A percentile compares a stretch with the other conserved stretches of the same genome.
phyloP scores from a whole-genome alignment of 2,888 invertebrate species.

The Cremastobaeus sp. region DNA sequence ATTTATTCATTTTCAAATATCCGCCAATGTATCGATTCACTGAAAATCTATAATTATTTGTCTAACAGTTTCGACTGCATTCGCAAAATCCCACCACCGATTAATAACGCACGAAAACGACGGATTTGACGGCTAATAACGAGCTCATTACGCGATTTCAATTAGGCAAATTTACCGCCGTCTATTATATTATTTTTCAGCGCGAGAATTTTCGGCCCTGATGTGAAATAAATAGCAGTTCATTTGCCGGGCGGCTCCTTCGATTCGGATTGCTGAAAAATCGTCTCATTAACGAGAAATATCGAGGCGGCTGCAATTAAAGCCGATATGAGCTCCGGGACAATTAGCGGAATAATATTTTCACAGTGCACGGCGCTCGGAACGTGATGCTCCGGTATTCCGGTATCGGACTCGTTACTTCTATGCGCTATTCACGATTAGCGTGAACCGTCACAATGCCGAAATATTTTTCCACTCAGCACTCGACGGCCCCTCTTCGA shows the following conservation, averaged over 20 bases:
- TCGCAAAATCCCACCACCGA: no score
- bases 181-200: conserved; percentile 3
- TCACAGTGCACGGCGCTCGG: conserved; percentile 7
- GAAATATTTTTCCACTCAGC: conserved; percentile 25
- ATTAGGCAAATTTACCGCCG: conserved; percentile 7
- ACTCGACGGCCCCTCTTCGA: conserved; percentile 28
- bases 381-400: conserved; percentile 4
- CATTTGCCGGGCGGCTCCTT: conserved; percentile 6
- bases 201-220: not conserved
- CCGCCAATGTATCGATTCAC: no score
- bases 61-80: no score
- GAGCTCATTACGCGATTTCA: conserved; percentile 8
- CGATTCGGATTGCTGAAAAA: conserved; percentile 12
- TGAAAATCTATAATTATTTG: no score
- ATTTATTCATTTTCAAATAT: no score
- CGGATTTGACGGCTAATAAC: no score
- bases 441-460: conserved; percentile 25
- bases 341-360: conserved; percentile 24
- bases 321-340: not conserved
- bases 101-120: no score
- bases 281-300: conserved; percentile 20
- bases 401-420: no score
- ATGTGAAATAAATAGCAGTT: conserved; percentile 3
- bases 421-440: conserved; percentile 17
- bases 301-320: conserved; percentile 8